Evolutionary conservation across 2,113 vertebrate species (phyloP).

Genomic region (Columba livia): DNA sequence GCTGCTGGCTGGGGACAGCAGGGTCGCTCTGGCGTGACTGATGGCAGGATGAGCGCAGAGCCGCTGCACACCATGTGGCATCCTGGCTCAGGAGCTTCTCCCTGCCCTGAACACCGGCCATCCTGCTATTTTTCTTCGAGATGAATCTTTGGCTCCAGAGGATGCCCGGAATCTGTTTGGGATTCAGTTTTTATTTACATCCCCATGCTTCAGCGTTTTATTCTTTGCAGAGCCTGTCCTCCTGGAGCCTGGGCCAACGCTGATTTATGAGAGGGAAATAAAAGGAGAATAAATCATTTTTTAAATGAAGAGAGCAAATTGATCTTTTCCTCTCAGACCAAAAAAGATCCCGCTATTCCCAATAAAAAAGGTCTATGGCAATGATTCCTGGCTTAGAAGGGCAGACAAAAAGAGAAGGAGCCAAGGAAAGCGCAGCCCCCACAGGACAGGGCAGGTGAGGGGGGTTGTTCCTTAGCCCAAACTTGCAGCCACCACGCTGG

Average conservation of each 20-base stretch:
- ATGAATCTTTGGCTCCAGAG: not conserved
- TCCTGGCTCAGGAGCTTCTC: accelerated
- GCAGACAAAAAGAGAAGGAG: not conserved
- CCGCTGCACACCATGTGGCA: not conserved
- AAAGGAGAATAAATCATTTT: not conserved
- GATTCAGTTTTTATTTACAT: slow-evolving; percentile 1
- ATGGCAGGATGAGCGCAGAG: not conserved
- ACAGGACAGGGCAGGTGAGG: not conserved
- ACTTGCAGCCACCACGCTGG: not conserved
- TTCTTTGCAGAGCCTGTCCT: not conserved
- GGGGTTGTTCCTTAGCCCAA: accelerated
- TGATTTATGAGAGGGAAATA: not conserved
- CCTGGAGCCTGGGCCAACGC: not conserved
- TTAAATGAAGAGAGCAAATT: slow-evolving; percentile 25
- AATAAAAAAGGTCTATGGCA: not conserved
- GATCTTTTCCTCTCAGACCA: not conserved
- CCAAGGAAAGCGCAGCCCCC: not conserved
- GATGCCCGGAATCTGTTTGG: not conserved
- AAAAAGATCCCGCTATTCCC: not conserved
- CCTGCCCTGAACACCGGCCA: not conserved
- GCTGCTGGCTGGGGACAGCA: not conserved
- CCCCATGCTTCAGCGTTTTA: not conserved
- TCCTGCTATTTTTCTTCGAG: not conserved
- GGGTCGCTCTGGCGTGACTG: not conserved
- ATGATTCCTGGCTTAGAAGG: not conserved